A percentile compares a stretch with the other conserved stretches of the same genome.
phyloP scores from a whole-genome alignment of 64 coral and sea anemone species.

The Montipora efflorescens region DNA sequence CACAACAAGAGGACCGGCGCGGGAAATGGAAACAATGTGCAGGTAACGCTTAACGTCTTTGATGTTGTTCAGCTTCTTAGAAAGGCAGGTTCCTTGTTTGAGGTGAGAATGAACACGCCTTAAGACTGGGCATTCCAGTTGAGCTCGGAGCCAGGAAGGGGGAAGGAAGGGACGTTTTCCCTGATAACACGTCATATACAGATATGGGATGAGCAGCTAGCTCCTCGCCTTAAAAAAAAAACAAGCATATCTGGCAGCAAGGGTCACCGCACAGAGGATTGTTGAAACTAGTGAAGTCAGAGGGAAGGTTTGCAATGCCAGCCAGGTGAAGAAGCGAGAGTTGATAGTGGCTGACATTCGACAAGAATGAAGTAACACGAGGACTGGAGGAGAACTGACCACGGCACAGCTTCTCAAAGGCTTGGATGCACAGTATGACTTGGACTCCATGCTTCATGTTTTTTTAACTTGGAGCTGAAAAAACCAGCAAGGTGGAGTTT shows the following conservation, averaged over 20 bases:
- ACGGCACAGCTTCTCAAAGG: constrained; percentile 22
- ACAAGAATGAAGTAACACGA: constrained; percentile 16
- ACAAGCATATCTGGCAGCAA: constrained; percentile 8
- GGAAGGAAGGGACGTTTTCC: background rate
- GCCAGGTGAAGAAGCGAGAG: background rate
- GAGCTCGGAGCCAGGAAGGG: constrained; percentile 14
- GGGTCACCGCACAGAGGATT: background rate
- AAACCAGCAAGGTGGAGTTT: constrained; percentile 10
- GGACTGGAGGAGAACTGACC: constrained; percentile 29
- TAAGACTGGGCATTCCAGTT: constrained; percentile 21
- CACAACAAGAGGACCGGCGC: constrained; percentile 13
- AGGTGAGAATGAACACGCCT: constrained; percentile 25
- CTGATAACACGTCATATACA: constrained; percentile 1
- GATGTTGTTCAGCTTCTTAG: constrained; percentile 10
- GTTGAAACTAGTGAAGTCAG: constrained; percentile 40
- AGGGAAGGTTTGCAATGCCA: background rate
- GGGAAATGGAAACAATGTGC: constrained; percentile 22
- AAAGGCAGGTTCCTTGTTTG: background rate
- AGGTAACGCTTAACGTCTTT: constrained; percentile 2
- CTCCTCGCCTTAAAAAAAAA: background rate
- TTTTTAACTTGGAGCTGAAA: constrained; percentile 12
- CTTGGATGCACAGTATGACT: background rate
- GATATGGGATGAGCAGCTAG: background rate
- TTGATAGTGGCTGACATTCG: constrained; percentile 21
- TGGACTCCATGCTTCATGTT: background rate